phyloP scores from a whole-genome alignment of 2,888 invertebrate genomes.

The Stenichneumon culpator region DNA sequence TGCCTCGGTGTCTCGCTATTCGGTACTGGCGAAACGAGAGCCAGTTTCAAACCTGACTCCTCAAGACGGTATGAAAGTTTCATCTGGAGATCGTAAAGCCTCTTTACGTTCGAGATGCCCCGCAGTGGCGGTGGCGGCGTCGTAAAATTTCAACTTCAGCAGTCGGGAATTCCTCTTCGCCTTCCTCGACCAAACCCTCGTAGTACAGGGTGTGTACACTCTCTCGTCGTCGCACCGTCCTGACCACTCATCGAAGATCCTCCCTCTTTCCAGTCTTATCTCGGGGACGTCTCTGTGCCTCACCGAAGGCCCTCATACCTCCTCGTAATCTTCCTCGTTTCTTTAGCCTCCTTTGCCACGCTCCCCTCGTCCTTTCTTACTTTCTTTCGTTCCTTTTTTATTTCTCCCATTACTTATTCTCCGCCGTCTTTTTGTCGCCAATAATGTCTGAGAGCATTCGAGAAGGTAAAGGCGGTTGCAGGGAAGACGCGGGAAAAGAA shows the following conservation, averaged over 20 bases:
- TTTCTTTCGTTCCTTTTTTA: constrained; percentile 2
- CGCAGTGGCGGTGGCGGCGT: constrained; percentile 45
- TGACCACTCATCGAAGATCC: constrained; percentile 53
- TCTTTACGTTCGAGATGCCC: constrained; percentile 69
- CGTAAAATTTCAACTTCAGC: constrained; percentile 69
- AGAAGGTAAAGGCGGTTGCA: background rate
- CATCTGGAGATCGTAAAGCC: constrained; percentile 77
- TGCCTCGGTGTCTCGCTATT: constrained; percentile 35
- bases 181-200: constrained; percentile 1
- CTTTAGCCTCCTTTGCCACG: constrained; percentile 5
- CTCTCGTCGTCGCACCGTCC: constrained; percentile 36
- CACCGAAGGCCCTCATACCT: background rate
- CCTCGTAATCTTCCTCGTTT: constrained; percentile 45
- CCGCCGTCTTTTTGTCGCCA: constrained; percentile 27
- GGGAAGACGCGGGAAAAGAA: background rate
- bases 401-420: background rate
- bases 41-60: constrained; percentile 54
- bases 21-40: constrained; percentile 43
- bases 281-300: constrained; percentile 25
- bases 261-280: constrained; percentile 41
- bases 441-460: background rate
- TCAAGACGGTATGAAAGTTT: constrained; percentile 74
- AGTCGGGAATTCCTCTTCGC: constrained; percentile 48
- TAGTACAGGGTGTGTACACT: background rate
- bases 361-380: background rate